A percentile compares a stretch with the other conserved stretches of the same genome.
phyloP scores from a whole-genome alignment of 2,888 invertebrate species.

The Plebejus melissa region DNA sequence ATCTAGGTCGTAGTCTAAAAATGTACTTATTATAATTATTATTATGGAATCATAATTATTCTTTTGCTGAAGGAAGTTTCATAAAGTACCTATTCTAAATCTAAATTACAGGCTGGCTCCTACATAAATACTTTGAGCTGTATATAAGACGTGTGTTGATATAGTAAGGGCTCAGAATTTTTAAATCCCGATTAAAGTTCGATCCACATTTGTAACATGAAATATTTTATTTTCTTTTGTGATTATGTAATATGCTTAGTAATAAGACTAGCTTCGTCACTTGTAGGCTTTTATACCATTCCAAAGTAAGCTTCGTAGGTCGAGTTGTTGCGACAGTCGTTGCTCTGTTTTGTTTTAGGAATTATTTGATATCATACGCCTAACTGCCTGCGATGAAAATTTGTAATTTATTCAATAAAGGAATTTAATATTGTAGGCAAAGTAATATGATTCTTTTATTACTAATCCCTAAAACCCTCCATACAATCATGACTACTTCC shows the following conservation, averaged over 20 bases:
- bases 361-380: constrained; percentile 43
- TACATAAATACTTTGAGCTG: not conserved
- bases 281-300: constrained; percentile 47
- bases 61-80: not conserved
- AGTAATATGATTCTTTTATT: constrained; percentile 29
- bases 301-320: constrained; percentile 47
- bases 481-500: no score
- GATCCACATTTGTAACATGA: not conserved
- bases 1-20: not conserved
- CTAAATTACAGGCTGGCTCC: not conserved
- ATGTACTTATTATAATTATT: constrained; percentile 5
- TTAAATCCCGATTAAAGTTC: not conserved
- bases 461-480: not conserved
- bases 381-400: constrained; percentile 55
- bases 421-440: constrained; percentile 55
- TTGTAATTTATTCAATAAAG: constrained; percentile 75
- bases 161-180: not conserved
- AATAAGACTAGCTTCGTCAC: constrained; percentile 29
- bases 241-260: not conserved
- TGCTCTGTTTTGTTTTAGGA: constrained; percentile 48
- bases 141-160: not conserved
- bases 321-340: not conserved
- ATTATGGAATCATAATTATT: not conserved
- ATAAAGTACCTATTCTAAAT: not conserved
- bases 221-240: not conserved